A percentile compares a stretch with the other conserved stretches of the same genome.
phyloP scores from a whole-genome alignment of 2,113 vertebrate species.

The Pontoporia blainvillei region DNA sequence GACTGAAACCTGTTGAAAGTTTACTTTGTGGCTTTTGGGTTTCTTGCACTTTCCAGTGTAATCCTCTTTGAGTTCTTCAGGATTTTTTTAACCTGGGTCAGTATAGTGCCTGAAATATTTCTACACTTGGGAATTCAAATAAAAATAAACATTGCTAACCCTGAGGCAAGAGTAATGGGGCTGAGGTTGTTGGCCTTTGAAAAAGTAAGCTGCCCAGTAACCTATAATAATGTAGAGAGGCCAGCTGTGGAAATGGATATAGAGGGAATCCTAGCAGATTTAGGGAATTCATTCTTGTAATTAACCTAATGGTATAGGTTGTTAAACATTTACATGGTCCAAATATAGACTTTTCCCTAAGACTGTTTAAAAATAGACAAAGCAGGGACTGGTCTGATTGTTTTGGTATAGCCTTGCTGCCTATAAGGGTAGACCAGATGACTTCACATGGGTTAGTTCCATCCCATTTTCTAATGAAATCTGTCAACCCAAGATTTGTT shows the following conservation, averaged over 20 bases:
- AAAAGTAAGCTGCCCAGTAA: not conserved
- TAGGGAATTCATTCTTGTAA: not conserved
- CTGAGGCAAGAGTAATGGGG: not conserved
- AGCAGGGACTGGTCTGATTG: not conserved
- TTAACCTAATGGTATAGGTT: not conserved
- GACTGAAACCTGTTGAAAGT: slow-evolving; percentile 40
- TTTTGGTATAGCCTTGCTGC: not conserved
- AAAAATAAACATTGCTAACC: slow-evolving; percentile 48
- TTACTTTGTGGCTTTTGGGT: slow-evolving; percentile 69
- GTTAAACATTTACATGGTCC: not conserved
- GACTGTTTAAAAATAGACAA: not conserved
- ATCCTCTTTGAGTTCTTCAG: slow-evolving; percentile 74
- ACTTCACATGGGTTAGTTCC: not conserved
- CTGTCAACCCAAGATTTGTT: not conserved
- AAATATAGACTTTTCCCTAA: not conserved
- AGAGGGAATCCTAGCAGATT: not conserved
- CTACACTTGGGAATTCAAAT: slow-evolving; percentile 51
- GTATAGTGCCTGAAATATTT: slow-evolving; percentile 69
- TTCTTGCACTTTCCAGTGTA: slow-evolving; percentile 55
- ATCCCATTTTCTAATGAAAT: not conserved
- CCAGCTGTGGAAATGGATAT: not conserved
- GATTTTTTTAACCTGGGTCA: slow-evolving; percentile 76
- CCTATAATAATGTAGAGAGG: not conserved
- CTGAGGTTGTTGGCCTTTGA: not conserved
- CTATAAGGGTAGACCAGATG: not conserved